phyloP scores from a whole-genome alignment of 2,113 vertebrate species.

The Baryphthengus martii region DNA sequence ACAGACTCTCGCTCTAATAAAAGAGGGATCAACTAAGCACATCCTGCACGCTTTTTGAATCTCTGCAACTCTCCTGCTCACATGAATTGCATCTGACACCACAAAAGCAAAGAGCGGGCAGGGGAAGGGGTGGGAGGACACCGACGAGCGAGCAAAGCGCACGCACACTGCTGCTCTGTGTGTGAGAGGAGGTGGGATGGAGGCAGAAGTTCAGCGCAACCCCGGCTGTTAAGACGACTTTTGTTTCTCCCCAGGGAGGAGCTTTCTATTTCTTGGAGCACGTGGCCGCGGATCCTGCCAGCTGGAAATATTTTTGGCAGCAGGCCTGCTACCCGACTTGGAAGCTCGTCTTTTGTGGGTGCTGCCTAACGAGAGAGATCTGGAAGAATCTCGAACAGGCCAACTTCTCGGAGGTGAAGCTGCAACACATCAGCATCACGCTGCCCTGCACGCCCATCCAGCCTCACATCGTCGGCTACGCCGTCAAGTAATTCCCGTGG shows the following conservation, averaged over 20 bases:
- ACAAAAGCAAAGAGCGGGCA: neutral
- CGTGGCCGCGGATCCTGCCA: conserved; percentile 74
- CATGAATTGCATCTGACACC: neutral
- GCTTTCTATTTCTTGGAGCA: conserved; percentile 87
- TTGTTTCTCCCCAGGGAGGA: conserved; percentile 76
- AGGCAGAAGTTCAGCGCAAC: neutral
- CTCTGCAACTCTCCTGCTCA: neutral
- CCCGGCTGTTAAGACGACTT: neutral
- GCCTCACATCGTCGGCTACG: conserved; percentile 81
- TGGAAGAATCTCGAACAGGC: conserved; percentile 81
- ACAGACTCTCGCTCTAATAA: neutral
- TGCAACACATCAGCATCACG: conserved; percentile 61
- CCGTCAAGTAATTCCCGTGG: conserved; percentile 72
- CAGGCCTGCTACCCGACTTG: conserved; percentile 76
- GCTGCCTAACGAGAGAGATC: conserved; percentile 71
- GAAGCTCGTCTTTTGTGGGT: conserved; percentile 80
- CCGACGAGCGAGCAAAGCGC: fast-evolving
- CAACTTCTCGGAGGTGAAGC: conserved; percentile 78
- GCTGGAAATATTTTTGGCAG: conserved; percentile 82
- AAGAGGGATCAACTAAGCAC: neutral
- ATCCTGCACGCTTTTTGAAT: neutral
- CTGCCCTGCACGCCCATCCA: conserved; percentile 57
- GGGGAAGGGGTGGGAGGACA: neutral
- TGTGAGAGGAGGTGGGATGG: neutral
- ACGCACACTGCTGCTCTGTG: fast-evolving